Evolutionary conservation across 92 coral and sea anemone genomes (phyloP).

Genomic region (Siderastrea siderea): DNA sequence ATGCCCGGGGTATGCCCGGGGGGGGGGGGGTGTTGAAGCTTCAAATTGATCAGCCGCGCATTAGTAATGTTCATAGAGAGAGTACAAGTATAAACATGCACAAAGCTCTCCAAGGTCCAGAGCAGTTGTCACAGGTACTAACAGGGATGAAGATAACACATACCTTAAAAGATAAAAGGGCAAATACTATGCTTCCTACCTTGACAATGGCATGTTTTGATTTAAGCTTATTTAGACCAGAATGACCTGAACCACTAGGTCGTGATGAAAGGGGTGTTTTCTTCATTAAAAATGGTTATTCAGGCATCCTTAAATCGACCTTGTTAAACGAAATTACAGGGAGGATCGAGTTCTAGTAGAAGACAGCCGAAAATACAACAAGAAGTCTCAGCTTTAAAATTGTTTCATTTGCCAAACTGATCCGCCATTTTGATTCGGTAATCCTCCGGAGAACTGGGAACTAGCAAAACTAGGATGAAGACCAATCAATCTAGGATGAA

Average conservation of each 20-base stretch:
- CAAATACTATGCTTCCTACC: neutral
- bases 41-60: too few species aligned
- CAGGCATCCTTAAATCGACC: neutral
- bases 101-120: too few species aligned
- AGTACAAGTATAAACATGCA: too few species aligned
- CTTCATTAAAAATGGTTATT: constrained; percentile 23
- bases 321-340: neutral
- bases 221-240: constrained; percentile 11
- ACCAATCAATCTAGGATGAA: too few species aligned
- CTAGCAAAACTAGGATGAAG: too few species aligned
- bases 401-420: neutral
- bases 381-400: neutral
- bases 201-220: neutral
- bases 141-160: too few species aligned
- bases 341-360: neutral
- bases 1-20: too few species aligned
- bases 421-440: constrained; percentile 18
- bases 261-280: constrained; percentile 34
- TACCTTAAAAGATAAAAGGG: too few species aligned
- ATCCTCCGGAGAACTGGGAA: neutral
- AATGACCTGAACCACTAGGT: neutral
- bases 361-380: neutral
- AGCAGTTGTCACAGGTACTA: too few species aligned
- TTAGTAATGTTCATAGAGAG: too few species aligned
- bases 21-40: too few species aligned